Percentiles rank a stretch among this genome's conserved stretches.
These are phyloP conservation scores for Amiota minor DNA, from an alignment of 2,888 invertebrate species.

Conservation along the genomic window DNA sequence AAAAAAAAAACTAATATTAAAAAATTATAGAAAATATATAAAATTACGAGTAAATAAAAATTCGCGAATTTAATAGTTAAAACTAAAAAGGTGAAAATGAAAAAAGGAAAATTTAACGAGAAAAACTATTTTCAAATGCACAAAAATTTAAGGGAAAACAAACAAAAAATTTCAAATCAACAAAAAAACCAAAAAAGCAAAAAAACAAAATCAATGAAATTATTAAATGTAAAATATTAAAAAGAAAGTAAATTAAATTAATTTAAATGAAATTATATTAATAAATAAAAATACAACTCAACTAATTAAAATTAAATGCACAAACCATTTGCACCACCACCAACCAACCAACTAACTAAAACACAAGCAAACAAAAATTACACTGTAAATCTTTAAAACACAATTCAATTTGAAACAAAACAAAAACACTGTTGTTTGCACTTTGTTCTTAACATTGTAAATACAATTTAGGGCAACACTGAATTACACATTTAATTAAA, in stretches of 20 bases:
- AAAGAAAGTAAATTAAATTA: too few relatives aligned
- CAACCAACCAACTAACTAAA: too few relatives aligned
- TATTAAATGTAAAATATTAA: neutral
- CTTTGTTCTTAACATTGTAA: constrained; percentile 49
- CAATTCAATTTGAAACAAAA: neutral
- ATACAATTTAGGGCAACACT: too few relatives aligned
- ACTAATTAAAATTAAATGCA: too few relatives aligned
- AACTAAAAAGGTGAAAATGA: constrained; percentile 32
- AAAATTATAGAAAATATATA: constrained; percentile 26
- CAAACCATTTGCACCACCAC: too few relatives aligned
- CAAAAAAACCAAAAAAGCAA: neutral
- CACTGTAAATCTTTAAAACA: constrained; percentile 31
- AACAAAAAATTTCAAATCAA: neutral
- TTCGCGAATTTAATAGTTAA: constrained; percentile 56
- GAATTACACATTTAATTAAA: too few relatives aligned
- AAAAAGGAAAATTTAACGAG: constrained; percentile 12
- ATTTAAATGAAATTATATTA: too few relatives aligned
- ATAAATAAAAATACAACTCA: too few relatives aligned
- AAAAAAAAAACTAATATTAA: constrained; percentile 30
- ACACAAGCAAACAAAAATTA: neutral
- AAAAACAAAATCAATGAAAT: neutral
- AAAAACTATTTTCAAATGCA: constrained; percentile 41
- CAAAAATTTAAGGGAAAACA: constrained; percentile 21
- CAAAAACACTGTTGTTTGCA: constrained; percentile 27
- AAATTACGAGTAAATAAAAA: constrained; percentile 51